Evolutionary conservation across 2,113 vertebrate species (phyloP).

Genomic region (Rhinopomastus cyanomelas): DNA sequence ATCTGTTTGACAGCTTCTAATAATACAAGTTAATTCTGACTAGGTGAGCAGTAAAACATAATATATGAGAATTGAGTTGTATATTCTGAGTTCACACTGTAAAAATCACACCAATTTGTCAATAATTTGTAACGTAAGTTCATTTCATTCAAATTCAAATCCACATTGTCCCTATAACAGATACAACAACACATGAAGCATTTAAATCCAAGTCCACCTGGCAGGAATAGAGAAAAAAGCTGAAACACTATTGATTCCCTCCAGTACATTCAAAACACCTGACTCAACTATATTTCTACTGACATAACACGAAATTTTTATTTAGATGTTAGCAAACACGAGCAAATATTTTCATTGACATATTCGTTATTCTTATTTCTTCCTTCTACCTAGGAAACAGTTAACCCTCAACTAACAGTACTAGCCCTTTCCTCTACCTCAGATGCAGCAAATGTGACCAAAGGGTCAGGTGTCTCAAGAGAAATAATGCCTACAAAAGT

Average conservation of each 20-base stretch:
- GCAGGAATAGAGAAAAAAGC: constrained; percentile 65
- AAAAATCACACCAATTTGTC: not conserved
- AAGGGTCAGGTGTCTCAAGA: constrained; percentile 39
- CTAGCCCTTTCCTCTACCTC: not conserved
- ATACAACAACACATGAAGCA: constrained; percentile 44
- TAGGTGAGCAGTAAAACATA: constrained; percentile 23
- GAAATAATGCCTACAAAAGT: constrained; percentile 59
- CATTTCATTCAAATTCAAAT: not conserved
- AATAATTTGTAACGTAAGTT: not conserved
- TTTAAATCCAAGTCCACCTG: constrained; percentile 72
- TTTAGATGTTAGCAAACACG: constrained; percentile 63
- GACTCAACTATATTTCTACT: constrained; percentile 76
- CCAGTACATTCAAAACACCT: constrained; percentile 69
- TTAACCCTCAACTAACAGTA: constrained; percentile 40
- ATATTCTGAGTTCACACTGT: not conserved
- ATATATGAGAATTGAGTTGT: not conserved
- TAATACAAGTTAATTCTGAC: not conserved
- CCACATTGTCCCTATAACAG: constrained; percentile 21
- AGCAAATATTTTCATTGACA: constrained; percentile 23
- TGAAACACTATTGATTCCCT: constrained; percentile 76
- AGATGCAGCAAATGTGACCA: constrained; percentile 28
- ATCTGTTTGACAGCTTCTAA: not conserved
- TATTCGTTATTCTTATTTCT: not conserved
- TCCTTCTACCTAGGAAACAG: not conserved
- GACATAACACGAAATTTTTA: constrained; percentile 72